Evolutionary conservation across 2,797 vertebrate genomes (phyloP).

Genomic region (Pseudochirops cupreus): DNA sequence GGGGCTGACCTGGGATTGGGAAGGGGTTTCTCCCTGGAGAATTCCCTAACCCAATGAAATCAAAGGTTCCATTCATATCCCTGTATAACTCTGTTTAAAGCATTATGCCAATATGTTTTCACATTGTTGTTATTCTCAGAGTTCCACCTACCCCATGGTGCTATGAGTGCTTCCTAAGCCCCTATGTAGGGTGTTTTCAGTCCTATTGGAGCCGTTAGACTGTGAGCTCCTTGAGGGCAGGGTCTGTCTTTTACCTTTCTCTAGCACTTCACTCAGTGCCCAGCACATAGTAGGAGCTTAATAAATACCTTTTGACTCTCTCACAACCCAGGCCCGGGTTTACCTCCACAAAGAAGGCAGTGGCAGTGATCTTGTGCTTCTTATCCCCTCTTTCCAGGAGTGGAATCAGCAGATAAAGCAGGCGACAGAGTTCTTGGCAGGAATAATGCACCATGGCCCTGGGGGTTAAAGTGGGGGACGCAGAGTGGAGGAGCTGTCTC

Average conservation of each 20-base stretch:
- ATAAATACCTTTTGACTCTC: neutral
- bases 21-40: neutral
- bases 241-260: neutral
- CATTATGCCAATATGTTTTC: neutral
- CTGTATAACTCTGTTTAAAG: neutral
- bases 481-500: neutral
- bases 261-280: neutral
- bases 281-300: neutral
- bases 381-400: conserved; percentile 79
- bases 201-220: neutral
- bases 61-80: neutral
- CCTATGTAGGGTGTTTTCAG: neutral
- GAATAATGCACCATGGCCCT: conserved; percentile 78
- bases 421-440: conserved; percentile 75
- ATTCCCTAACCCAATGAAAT: neutral
- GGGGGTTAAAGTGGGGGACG: neutral
- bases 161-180: no score
- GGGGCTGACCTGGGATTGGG: neutral
- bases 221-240: neutral
- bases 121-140: neutral
- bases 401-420: conserved; percentile 80
- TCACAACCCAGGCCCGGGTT: accelerated
- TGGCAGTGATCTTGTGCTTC: conserved; percentile 77
- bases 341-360: conserved; percentile 80
- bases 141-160: neutral